These are phyloP conservation scores for Cydia pomonella DNA, from an alignment of 1,140 invertebrate species.

Conservation along the genomic window DNA sequence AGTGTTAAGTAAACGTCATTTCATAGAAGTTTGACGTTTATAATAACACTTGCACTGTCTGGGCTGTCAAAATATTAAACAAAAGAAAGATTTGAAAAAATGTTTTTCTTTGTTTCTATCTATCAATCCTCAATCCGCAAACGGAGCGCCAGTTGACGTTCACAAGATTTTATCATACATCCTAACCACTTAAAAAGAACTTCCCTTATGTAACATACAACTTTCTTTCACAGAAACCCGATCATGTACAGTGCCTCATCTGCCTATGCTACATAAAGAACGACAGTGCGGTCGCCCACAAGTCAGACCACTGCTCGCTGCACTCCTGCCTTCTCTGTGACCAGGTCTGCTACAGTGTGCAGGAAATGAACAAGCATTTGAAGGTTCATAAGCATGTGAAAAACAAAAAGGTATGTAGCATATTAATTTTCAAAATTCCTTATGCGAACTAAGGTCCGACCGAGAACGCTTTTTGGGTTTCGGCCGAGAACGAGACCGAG, in stretches of 20 bases:
- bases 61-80: no score
- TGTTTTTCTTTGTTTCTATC: no score
- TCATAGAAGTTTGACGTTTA: no score
- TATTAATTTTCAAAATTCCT: no score
- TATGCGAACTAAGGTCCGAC: no score
- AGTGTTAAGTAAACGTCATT: no score
- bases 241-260: slow-evolving; percentile 40
- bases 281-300: slow-evolving; percentile 35
- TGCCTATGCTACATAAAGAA: slow-evolving; percentile 37
- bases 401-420: slow-evolving; percentile 35
- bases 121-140: no score
- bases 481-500: no score
- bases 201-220: not conserved
- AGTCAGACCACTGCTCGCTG: slow-evolving; percentile 39
- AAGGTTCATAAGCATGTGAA: slow-evolving; percentile 14
- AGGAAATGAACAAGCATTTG: slow-evolving; percentile 44
- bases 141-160: no score
- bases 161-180: not conserved
- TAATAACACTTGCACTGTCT: no score
- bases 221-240: slow-evolving; percentile 43
- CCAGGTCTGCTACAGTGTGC: slow-evolving; percentile 4
- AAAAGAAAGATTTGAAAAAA: no score
- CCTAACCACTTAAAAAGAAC: not conserved
- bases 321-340: slow-evolving; percentile 46
- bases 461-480: no score